Conservation (phyloP, 2,888 invertebrate genomes). For the Hoplodrina blanda region DNA sequence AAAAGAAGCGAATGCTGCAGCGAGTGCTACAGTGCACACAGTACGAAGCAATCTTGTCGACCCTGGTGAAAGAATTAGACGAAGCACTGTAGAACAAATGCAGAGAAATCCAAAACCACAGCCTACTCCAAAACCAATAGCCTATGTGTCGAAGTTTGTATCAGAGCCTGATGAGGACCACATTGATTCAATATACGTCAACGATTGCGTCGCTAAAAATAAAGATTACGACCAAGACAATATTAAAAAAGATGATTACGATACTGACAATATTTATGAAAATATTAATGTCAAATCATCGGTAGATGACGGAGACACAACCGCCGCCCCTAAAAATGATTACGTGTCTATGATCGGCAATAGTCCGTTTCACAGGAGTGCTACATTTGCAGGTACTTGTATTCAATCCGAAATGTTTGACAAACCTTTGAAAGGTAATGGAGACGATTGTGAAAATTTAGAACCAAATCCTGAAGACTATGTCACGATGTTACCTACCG, state of each 20-base stretch:
- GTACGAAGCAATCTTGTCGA: conserved; percentile 17
- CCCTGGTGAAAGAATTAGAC: conserved; percentile 32
- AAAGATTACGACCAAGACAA: conserved; percentile 8
- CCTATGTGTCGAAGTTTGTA: conserved; percentile 23
- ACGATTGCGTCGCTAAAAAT: conserved; percentile 23
- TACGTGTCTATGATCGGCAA: conserved; percentile 45
- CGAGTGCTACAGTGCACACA: neutral
- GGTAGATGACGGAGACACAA: conserved; percentile 72
- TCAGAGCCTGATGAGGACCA: conserved; percentile 29
- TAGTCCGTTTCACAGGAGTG: conserved; percentile 31
- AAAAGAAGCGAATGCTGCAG: conserved; percentile 27
- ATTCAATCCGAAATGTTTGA: conserved; percentile 19
- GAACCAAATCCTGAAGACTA: conserved; percentile 39
- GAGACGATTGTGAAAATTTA: conserved; percentile 20
- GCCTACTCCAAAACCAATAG: conserved; percentile 65
- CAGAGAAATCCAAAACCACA: conserved; percentile 58
- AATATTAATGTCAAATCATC: conserved; percentile 67
- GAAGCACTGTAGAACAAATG: conserved; percentile 42
- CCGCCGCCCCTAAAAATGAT: neutral
- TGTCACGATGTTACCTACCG: conserved; percentile 41
- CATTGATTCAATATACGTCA: conserved; percentile 50
- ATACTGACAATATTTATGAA: conserved; percentile 46
- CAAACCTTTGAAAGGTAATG: conserved; percentile 11
- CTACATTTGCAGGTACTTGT: conserved; percentile 22
- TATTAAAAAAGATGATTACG: conserved; percentile 8